Conservation (phyloP, 2,888 invertebrate genomes). For the Nephrotoma guestfalica region DNA sequence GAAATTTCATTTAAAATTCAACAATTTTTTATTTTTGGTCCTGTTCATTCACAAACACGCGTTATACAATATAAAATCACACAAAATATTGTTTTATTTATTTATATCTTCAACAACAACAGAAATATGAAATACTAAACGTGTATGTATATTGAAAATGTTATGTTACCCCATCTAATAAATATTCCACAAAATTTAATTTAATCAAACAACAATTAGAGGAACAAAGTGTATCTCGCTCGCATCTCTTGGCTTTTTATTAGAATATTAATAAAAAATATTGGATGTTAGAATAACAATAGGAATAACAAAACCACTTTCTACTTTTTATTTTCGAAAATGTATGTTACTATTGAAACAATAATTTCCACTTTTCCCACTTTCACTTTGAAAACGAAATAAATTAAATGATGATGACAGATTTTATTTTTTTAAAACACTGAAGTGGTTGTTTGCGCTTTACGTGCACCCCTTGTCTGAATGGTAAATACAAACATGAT, state of each 20-base stretch:
- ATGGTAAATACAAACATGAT: too few species aligned
- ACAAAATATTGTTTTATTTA: not conserved
- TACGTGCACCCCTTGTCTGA: not conserved
- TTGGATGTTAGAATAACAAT: not conserved
- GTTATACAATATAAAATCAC: not conserved
- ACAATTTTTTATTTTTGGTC: not conserved
- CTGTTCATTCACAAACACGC: not conserved
- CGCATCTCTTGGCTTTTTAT: not conserved
- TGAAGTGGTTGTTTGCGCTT: not conserved
- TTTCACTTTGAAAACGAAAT: not conserved
- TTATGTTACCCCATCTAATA: not conserved
- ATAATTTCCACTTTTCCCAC: not conserved
- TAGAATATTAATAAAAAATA: not conserved
- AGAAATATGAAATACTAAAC: not conserved
- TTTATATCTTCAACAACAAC: not conserved
- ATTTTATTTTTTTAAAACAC: not conserved
- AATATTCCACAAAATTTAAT: not conserved
- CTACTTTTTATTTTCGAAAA: not conserved
- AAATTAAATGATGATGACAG: constrained; percentile 2
- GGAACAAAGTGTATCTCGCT: not conserved
- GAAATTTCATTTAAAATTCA: not conserved
- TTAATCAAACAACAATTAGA: not conserved
- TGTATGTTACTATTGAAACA: not conserved
- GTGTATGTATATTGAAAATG: not conserved
- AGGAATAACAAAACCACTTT: not conserved